These are phyloP conservation scores for Drymodes brunneopygia DNA, from an alignment of 2,113 vertebrate genomes.

Conservation along the genomic window DNA sequence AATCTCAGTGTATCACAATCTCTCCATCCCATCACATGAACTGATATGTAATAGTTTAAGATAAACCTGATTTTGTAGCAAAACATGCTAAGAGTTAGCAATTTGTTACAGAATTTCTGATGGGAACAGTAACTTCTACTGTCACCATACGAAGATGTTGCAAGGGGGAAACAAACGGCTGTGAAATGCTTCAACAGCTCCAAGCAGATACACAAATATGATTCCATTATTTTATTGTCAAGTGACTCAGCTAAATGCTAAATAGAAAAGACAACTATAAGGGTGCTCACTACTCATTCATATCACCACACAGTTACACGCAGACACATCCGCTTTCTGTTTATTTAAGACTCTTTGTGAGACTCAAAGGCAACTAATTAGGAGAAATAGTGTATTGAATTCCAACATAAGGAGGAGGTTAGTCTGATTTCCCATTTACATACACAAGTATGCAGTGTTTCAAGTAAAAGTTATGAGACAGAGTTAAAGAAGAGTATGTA, in stretches of 20 bases:
- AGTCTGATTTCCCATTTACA: background rate
- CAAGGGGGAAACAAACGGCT: background rate
- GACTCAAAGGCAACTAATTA: conserved; percentile 36
- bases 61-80: background rate
- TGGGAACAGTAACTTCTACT: background rate
- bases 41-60: background rate
- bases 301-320: background rate
- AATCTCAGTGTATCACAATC: background rate
- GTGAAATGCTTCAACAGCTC: background rate
- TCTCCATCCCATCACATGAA: background rate
- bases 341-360: conserved; percentile 18
- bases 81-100: background rate
- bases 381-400: conserved; percentile 18
- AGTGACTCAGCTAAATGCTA: background rate
- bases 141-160: background rate
- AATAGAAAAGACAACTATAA: background rate
- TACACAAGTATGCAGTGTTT: background rate
- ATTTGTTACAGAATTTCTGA: background rate
- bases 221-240: background rate
- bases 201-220: background rate
- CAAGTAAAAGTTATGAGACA: background rate
- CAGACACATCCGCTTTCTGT: background rate
- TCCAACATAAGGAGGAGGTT: background rate
- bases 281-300: background rate
- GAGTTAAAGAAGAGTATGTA: background rate